Base-by-base conservation (phyloP, 2,888 invertebrate species). In the Piscicola geometra region DNA sequence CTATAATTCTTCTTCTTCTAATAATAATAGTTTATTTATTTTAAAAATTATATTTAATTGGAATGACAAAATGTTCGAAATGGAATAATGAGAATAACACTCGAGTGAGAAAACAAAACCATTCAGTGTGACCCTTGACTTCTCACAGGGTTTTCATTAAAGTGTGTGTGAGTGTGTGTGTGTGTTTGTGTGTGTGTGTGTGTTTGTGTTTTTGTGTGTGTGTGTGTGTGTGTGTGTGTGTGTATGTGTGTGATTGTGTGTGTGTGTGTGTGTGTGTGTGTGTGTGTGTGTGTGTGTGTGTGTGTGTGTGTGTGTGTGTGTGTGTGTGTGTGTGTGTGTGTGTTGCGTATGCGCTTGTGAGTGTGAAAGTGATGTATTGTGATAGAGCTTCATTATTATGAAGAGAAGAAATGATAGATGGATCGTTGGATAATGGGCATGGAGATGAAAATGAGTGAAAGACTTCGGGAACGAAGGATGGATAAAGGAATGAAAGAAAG, bases 231-330 rank as follows among this genome's bases (percentile, higher is more conserved):
- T n/a, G n/a, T n/a, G n/a, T n/a, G n/a, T n/a, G n/a, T n/a, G n/a
- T n/a, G n/a, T n/a, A n/a, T n/a, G n/a, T n/a, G n/a, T 12, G 30
- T 64, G 15, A 15, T 41, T 5, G 41, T 41, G 41, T 41, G 5
- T 41, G 41, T 41, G 41, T n/a, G n/a, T n/a, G 41, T 41, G 41
- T 41, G 9, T 9, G 15, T 41, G 41, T 41, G 41, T 64, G 9
- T 64, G 64, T 30, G 64, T 64, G 28, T 64, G 64, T 64, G n/a
- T 28, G 64, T 64, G 64, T 64, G n/a, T 64, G 64, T 64, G 64
- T 64, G n/a, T 64, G 30, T 64, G 64, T 30, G 64, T 30, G 64
- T 30, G 64, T 28, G 64, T 64, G n/a, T 64, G 64, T 30, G 64
- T 64, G 64, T 28, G 64, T 28, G 64, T 64, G 64, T 64, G n/a